Evolutionary conservation across 2,797 vertebrate genomes (phyloP).

Genomic region (Hylomyscus alleni): DNA sequence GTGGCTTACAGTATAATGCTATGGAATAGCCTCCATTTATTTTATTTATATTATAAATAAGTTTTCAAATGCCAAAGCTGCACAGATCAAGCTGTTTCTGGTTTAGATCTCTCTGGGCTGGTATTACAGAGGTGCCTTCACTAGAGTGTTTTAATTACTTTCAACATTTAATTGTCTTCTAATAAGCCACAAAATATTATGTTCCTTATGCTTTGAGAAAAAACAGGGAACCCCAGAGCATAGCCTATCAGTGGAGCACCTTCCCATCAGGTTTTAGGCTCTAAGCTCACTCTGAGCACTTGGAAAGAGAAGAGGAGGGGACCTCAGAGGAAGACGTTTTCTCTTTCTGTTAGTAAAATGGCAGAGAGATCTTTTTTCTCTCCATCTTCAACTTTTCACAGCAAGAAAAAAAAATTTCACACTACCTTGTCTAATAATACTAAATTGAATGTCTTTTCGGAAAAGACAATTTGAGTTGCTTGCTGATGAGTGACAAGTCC

Average conservation of each 20-base stretch:
- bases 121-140: not conserved
- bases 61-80: constrained; percentile 33
- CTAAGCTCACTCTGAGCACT: not conserved
- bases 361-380: constrained; percentile 16
- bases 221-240: not conserved
- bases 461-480: constrained; percentile 62
- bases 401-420: not conserved
- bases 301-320: not conserved
- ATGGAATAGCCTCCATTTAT: not conserved
- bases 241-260: not conserved
- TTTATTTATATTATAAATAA: constrained; percentile 32
- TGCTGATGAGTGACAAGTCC: constrained; percentile 28
- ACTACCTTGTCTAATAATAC: constrained; percentile 41
- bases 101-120: not conserved
- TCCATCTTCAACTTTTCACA: constrained; percentile 50
- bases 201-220: constrained; percentile 26
- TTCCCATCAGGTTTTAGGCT: not conserved
- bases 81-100: not conserved
- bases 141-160: constrained; percentile 36
- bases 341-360: constrained; percentile 50
- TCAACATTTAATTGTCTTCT: constrained; percentile 48
- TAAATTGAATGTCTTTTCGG: constrained; percentile 55
- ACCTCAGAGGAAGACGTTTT: not conserved
- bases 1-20: not conserved
- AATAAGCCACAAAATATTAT: not conserved